Percentiles rank a stretch among this genome's conserved stretches.
phyloP scores from a whole-genome alignment of 2,888 invertebrate species.

The Molorchus minor region DNA sequence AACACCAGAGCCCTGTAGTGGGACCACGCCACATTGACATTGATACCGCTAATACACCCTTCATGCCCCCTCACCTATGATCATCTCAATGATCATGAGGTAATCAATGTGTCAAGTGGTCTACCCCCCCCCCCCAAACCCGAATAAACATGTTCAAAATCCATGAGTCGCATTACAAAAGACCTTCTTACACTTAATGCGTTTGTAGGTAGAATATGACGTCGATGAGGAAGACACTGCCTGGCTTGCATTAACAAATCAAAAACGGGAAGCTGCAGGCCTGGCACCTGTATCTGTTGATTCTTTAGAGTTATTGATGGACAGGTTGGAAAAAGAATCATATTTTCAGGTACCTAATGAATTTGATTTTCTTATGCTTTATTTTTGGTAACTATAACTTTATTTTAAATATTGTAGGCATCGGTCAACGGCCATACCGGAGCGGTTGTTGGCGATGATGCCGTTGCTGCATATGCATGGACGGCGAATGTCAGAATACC shows the following conservation, averaged over 20 bases:
- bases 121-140: too few species aligned
- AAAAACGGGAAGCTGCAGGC: constrained; percentile 76
- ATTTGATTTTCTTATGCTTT: constrained; percentile 7
- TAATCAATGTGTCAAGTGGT: too few species aligned
- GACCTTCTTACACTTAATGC: constrained; percentile 11
- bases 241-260: constrained; percentile 91
- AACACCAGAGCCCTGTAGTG: too few species aligned
- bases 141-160: too few species aligned
- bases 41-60: too few species aligned
- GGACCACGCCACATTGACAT: too few species aligned
- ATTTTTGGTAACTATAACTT: not conserved
- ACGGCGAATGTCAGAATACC: constrained; percentile 98
- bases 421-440: constrained; percentile 75
- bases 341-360: constrained; percentile 78
- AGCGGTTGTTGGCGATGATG: constrained; percentile 94
- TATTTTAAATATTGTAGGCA: constrained; percentile 60
- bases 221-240: constrained; percentile 98
- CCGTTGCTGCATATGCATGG: constrained; percentile 99
- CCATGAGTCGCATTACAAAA: too few species aligned
- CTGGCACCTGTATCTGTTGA: constrained; percentile 84
- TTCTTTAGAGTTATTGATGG: constrained; percentile 95
- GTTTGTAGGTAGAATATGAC: constrained; percentile 83
- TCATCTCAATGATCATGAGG: too few species aligned
- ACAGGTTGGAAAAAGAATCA: constrained; percentile 96
- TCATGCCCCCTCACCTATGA: too few species aligned